phyloP scores from a whole-genome alignment of 2,888 invertebrate species.

The Drosophila anceps region DNA sequence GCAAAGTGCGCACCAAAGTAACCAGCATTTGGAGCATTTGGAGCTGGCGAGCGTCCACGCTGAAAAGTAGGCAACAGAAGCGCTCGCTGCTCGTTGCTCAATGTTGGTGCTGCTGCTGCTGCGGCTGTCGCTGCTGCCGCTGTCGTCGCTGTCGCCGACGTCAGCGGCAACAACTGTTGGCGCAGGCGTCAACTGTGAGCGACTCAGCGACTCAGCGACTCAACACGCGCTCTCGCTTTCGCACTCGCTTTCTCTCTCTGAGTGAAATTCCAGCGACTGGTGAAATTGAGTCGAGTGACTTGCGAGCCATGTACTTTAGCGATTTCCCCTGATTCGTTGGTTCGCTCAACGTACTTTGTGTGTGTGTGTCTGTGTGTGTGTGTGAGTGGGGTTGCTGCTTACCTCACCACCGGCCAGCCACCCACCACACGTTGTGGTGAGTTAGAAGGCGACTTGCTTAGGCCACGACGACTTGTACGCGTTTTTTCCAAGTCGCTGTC shows the following conservation, averaged over 20 bases:
- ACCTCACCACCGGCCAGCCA: constrained; percentile 11
- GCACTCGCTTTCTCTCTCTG: constrained; percentile 34
- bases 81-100: constrained; percentile 34
- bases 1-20: constrained; percentile 47
- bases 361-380: constrained; percentile 16
- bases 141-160: constrained; percentile 23
- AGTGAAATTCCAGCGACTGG: constrained; percentile 42
- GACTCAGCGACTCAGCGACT: constrained; percentile 6
- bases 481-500: constrained; percentile 68
- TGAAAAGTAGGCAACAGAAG: constrained; percentile 68
- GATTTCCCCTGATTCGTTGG: constrained; percentile 77
- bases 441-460: constrained; percentile 64
- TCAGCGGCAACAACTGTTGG: constrained; percentile 24
- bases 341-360: constrained; percentile 46
- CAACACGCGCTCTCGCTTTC: constrained; percentile 19
- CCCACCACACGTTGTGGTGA: constrained; percentile 67
- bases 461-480: constrained; percentile 32
- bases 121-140: constrained; percentile 10
- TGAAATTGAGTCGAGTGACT: constrained; percentile 51
- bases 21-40: constrained; percentile 31
- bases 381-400: constrained; percentile 15
- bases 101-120: constrained; percentile 5
- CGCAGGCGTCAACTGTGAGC: constrained; percentile 59
- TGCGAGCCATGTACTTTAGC: constrained; percentile 54
- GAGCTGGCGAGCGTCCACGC: constrained; percentile 45